These are phyloP conservation scores for Clepsis dumicolana DNA, from an alignment of 2,888 invertebrate genomes.

Conservation along the genomic window DNA sequence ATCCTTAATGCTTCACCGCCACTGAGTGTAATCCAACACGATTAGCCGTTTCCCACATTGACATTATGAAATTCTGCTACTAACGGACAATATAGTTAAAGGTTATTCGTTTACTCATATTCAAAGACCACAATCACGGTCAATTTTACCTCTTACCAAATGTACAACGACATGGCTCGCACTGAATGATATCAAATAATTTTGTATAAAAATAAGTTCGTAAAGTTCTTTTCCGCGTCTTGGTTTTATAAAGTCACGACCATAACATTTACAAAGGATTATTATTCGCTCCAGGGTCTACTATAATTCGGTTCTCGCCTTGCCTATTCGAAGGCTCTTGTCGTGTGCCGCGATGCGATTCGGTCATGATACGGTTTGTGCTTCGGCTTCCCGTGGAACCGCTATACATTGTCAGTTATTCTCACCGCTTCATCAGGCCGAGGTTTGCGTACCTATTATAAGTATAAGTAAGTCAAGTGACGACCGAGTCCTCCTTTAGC, in stretches of 20 bases:
- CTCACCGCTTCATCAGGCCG: constrained; percentile 9
- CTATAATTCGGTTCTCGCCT: constrained; percentile 39
- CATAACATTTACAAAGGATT: constrained; percentile 34
- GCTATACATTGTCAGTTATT: constrained; percentile 27
- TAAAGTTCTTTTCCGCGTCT: constrained; percentile 33
- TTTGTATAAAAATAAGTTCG: constrained; percentile 1
- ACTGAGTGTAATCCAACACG: constrained; percentile 67
- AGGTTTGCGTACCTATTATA: neutral
- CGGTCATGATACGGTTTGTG: constrained; percentile 35
- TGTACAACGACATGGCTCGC: neutral
- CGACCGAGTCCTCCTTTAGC: neutral
- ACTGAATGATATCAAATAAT: neutral
- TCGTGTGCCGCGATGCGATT: constrained; percentile 36
- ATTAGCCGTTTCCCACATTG: constrained; percentile 69
- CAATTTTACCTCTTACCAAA: neutral
- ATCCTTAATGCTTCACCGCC: constrained; percentile 57
- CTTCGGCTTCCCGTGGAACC: constrained; percentile 27
- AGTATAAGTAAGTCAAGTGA: neutral
- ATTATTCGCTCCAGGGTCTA: constrained; percentile 39
- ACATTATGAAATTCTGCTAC: constrained; percentile 39
- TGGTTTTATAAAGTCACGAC: constrained; percentile 36
- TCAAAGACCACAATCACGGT: constrained; percentile 1
- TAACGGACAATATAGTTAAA: constrained; percentile 32
- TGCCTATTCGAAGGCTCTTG: constrained; percentile 40
- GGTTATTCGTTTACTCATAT: constrained; percentile 20